Base-by-base conservation (phyloP, 2,113 vertebrate genomes). In the Macaca nemestrina region DNA sequence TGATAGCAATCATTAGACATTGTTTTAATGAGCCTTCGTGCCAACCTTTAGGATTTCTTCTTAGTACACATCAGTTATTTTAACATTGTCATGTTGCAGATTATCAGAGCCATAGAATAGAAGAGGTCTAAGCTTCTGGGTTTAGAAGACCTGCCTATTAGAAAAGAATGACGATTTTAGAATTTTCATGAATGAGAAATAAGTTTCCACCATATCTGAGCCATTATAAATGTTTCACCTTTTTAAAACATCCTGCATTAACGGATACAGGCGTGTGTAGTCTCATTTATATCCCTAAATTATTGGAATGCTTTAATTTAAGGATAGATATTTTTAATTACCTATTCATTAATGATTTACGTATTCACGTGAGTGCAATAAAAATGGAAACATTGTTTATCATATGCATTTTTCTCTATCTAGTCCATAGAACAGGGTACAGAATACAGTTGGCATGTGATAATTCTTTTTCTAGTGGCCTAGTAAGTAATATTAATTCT, bases 181-280 rank as follows among this genome's bases (percentile, higher is more conserved):
- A 87, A 57, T 67, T 59, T 57, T 52, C 20, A 14, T 55, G 10
- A 79, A 84, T 61, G 20, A 52, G 1, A 48, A 67, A 38, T 81
- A 67, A 14, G 17, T 38, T 97, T 88, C 14, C 84, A 3, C n/a
- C 2, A 38, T 40, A 48, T 32, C n/a, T 18, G 18, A 79, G 13
- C 20, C 4, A 50, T 22, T 55, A 45, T 52, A 81, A 83, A 48
- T 20, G 12, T 61, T 48, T 55, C 14, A 57, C 20, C 67, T 48
- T 70, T 3, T 68, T 50, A 45, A 3, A 64, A 10, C 16, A n/a
- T 57, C 48, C 35, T 12, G 5, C 72, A 12, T 43, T 72, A 83
- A 75, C 5, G 40, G 32, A 88, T 11, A 43, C 0, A n/a, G 23
- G 3, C 35, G 1, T 87, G 6, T 13, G 3, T 40, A 22, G 1